Evolutionary conservation across 2,113 vertebrate genomes (phyloP).

Genomic region (Nothocercus nigrocapillus): DNA sequence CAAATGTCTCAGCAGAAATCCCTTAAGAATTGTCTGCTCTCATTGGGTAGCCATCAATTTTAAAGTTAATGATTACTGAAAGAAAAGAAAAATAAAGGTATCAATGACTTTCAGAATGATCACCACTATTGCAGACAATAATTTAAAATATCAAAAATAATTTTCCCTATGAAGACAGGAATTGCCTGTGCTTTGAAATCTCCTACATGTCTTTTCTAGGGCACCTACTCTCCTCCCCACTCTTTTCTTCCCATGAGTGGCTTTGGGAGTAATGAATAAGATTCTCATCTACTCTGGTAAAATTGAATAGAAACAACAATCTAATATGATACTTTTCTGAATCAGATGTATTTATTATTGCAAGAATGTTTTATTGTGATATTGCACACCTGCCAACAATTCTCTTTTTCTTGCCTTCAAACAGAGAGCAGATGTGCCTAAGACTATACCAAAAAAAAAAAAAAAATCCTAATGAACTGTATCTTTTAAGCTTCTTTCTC

Average conservation of each 20-base stretch:
- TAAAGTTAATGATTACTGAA: constrained; percentile 42
- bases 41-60: constrained; percentile 1
- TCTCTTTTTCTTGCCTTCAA: not conserved
- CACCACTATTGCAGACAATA: not conserved
- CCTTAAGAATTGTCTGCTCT: not conserved
- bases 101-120: not conserved
- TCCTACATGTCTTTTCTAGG: not conserved
- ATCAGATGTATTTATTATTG: not conserved
- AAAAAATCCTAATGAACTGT: not conserved
- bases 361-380: not conserved
- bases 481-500: not conserved
- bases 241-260: not conserved
- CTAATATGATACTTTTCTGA: not conserved
- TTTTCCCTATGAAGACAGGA: not conserved
- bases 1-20: constrained; percentile 43
- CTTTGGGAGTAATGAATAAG: not conserved
- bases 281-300: not conserved
- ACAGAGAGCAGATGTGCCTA: not conserved
- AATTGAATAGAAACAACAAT: not conserved
- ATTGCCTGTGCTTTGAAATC: not conserved
- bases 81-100: constrained; percentile 39
- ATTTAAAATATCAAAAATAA: not conserved
- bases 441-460: not conserved
- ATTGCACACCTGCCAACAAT: not conserved
- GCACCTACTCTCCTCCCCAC: not conserved